A percentile compares a stretch with the other conserved stretches of the same genome.
Conservation (phyloP, 2,113 vertebrate genomes). For the Apodemus sylvaticus region DNA sequence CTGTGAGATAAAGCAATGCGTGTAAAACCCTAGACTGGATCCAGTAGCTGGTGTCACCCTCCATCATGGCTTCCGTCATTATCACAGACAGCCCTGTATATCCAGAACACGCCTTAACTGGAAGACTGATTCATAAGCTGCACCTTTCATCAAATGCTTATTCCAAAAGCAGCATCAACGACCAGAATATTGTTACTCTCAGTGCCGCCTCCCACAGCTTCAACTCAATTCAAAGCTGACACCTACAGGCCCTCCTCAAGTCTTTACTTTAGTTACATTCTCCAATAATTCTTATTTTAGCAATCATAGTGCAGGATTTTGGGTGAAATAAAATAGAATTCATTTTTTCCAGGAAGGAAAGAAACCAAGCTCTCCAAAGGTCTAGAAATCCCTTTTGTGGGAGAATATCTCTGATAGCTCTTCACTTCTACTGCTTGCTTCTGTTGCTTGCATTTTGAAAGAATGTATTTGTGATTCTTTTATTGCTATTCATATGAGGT, state of each 20-base stretch:
- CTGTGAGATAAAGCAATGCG: not conserved
- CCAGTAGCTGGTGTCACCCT: not conserved
- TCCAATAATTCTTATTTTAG: conserved; percentile 46
- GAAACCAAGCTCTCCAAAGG: conserved; percentile 10
- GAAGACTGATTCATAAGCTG: not conserved
- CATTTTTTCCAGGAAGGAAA: conserved; percentile 16
- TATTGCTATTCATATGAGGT: not conserved
- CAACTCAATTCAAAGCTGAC: not conserved
- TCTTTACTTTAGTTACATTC: conserved; percentile 34
- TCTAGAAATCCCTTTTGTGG: not conserved
- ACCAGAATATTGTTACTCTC: not conserved
- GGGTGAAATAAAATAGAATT: not conserved
- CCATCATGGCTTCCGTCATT: not conserved
- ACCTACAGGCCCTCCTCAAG: not conserved
- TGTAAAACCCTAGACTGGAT: not conserved
- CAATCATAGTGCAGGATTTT: not conserved
- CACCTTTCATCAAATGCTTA: not conserved
- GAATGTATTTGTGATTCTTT: conserved; percentile 19
- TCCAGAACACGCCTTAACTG: not conserved
- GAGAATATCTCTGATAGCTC: not conserved
- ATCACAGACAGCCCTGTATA: not conserved
- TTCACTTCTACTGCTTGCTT: not conserved
- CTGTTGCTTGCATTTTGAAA: not conserved
- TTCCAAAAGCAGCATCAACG: not conserved
- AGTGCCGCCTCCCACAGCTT: not conserved